A percentile compares a stretch with the other conserved stretches of the same genome.
Evolutionary conservation across 2,888 invertebrate species (phyloP).

Genomic region (Odontomyia ornata): DNA sequence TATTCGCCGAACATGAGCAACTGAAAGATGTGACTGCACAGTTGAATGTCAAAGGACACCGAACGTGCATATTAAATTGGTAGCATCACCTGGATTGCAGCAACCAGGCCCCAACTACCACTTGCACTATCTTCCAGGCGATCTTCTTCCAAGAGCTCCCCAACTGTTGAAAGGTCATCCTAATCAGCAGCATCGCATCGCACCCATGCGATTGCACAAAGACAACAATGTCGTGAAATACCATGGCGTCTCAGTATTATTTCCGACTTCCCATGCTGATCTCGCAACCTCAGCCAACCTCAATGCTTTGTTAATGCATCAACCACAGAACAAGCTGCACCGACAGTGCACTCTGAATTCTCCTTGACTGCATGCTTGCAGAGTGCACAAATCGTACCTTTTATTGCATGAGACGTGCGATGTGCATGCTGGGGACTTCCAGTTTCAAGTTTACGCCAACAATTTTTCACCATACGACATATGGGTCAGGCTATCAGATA

Average conservation of each 20-base stretch:
- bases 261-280: constrained; percentile 40
- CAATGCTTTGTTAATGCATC: constrained; percentile 34
- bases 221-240: constrained; percentile 49
- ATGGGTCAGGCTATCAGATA: neutral
- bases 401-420: neutral
- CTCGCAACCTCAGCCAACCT: constrained; percentile 24
- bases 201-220: constrained; percentile 29
- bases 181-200: constrained; percentile 26
- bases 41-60: no score
- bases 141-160: neutral
- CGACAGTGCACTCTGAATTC: neutral
- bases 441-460: constrained; percentile 30
- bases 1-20: no score
- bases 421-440: neutral
- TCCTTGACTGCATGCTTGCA: neutral
- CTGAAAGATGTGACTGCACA: no score
- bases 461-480: neutral
- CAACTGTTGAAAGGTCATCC: constrained; percentile 46
- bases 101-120: neutral
- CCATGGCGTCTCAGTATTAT: constrained; percentile 42
- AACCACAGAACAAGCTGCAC: neutral
- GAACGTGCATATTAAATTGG: no score
- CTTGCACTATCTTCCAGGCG: neutral
- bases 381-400: neutral
- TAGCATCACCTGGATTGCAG: no score